These are phyloP conservation scores for Protobothrops mucrosquamatus DNA, from an alignment of 2,113 vertebrate species.

Conservation along the genomic window DNA sequence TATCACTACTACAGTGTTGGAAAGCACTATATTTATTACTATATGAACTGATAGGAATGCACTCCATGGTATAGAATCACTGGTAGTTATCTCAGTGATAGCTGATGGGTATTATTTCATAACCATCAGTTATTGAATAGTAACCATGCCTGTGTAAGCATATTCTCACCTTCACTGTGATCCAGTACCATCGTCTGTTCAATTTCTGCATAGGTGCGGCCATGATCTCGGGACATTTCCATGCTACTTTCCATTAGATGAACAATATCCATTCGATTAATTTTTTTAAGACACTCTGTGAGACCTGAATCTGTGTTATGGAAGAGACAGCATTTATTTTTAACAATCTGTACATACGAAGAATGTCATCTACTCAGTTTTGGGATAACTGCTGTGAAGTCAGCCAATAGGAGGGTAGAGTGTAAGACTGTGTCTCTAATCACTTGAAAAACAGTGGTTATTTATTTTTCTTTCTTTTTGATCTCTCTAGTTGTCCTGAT, in stretches of 20 bases:
- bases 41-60: neutral
- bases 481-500: neutral
- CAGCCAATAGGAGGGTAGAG: too few species aligned
- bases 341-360: neutral
- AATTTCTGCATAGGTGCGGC: slow-evolving; percentile 83
- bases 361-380: neutral
- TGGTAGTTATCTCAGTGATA: neutral
- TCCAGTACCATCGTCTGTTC: slow-evolving; percentile 86
- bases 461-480: neutral
- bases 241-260: slow-evolving; percentile 86
- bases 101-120: neutral
- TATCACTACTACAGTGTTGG: neutral
- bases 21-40: neutral
- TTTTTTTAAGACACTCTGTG: slow-evolving; percentile 87
- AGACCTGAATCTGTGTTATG: slow-evolving; percentile 77
- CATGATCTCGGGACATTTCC: slow-evolving; percentile 71
- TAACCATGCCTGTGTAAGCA: neutral
- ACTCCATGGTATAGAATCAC: neutral
- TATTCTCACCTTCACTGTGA: slow-evolving; percentile 84
- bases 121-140: neutral
- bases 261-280: slow-evolving; percentile 97
- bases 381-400: neutral
- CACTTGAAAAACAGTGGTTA: neutral
- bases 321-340: neutral
- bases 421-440: neutral